Conservation (phyloP, 2,888 invertebrate genomes). For the Amphimallon solstitiale region DNA sequence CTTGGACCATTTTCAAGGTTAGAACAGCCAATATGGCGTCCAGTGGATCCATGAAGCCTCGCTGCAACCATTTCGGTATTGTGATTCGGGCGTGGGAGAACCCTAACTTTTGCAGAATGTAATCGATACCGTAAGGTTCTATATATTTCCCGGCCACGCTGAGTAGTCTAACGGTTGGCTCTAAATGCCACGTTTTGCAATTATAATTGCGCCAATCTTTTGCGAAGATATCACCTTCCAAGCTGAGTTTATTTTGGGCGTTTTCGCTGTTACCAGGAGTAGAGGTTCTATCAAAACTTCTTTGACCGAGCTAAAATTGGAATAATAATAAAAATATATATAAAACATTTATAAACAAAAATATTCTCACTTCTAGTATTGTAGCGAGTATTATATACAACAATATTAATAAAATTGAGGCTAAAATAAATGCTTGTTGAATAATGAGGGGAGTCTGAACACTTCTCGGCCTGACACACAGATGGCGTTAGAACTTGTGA, state of each 20-base stretch:
- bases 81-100: conserved; percentile 98
- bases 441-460: no score
- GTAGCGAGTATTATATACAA: no score
- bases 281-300: conserved; percentile 41
- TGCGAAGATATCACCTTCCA: conserved; percentile 72
- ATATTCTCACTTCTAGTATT: no score
- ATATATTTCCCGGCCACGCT: conserved; percentile 83
- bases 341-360: no score
- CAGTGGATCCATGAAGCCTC: conserved; percentile 97
- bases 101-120: conserved; percentile 96
- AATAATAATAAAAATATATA: no score
- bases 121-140: conserved; percentile 98
- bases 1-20: conserved; percentile 75
- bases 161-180: conserved; percentile 85
- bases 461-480: no score
- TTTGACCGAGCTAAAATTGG: conserved; percentile 18
- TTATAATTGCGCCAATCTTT: conserved; percentile 91
- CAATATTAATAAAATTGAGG: no score
- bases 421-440: no score
- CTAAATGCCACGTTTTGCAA: conserved; percentile 96
- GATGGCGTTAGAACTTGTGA: no score
- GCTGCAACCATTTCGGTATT: conserved; percentile 99
- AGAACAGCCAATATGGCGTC: conserved; percentile 90
- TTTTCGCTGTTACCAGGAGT: conserved; percentile 40
- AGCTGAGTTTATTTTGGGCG: conserved; percentile 49